These are phyloP conservation scores for Mallateleia sp. DNA, from an alignment of 2,888 invertebrate species.

Conservation along the genomic window DNA sequence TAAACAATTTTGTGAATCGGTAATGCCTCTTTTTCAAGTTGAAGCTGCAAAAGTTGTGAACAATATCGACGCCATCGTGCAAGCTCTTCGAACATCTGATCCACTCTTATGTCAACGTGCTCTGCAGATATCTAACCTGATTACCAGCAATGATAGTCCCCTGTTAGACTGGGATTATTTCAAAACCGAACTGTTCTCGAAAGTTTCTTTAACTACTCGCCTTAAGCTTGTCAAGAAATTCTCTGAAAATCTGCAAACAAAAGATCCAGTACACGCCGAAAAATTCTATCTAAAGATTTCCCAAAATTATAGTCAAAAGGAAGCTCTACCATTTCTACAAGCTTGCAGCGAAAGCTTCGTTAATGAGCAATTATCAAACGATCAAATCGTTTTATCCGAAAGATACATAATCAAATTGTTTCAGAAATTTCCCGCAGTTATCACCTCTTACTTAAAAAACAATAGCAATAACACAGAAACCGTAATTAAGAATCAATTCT, in stretches of 20 bases:
- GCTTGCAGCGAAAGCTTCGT: constrained; percentile 84
- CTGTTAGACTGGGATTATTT: constrained; percentile 83
- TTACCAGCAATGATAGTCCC: constrained; percentile 80
- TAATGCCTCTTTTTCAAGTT: constrained; percentile 81
- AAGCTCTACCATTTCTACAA: constrained; percentile 83
- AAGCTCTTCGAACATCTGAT: constrained; percentile 86
- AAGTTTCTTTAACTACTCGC: constrained; percentile 83
- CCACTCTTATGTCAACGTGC: constrained; percentile 82
- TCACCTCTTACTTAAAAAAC: constrained; percentile 70
- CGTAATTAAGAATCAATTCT: no score
- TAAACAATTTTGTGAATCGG: constrained; percentile 70
- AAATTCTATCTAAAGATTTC: constrained; percentile 82
- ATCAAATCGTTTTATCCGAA: constrained; percentile 71
- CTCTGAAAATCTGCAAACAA: constrained; percentile 72
- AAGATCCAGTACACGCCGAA: constrained; percentile 81
- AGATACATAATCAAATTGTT: constrained; percentile 74
- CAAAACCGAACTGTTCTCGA: constrained; percentile 75
- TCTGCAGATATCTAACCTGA: constrained; percentile 84
- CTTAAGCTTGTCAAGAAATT: constrained; percentile 82
- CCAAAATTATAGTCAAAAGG: constrained; percentile 77
- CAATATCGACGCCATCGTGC: constrained; percentile 77
- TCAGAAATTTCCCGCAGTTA: constrained; percentile 82
- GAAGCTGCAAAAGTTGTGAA: constrained; percentile 81
- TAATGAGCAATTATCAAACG: constrained; percentile 68
- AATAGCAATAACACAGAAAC: no score